Evolutionary conservation across 2,888 invertebrate species (phyloP).

Genomic region (Spodoptera exigua): DNA sequence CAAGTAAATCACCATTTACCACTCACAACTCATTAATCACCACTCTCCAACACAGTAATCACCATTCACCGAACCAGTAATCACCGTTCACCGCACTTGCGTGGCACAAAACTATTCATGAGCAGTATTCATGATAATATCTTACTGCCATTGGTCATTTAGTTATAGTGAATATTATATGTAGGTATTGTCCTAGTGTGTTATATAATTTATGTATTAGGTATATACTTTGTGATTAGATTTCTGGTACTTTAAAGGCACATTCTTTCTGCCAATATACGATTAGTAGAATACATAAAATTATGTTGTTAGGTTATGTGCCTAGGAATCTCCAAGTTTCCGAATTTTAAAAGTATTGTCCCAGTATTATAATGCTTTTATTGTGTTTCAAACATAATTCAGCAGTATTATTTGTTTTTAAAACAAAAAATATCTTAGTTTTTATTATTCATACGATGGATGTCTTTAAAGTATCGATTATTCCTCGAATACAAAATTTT

Average conservation of each 20-base stretch:
- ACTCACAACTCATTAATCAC: conserved; percentile 5
- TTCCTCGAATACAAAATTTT: conserved; percentile 1
- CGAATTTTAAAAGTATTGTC: neutral
- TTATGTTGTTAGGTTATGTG: too few relatives aligned
- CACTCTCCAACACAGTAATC: conserved; percentile 7
- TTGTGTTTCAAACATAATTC: neutral
- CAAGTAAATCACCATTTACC: conserved; percentile 61
- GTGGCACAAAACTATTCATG: conserved; percentile 51
- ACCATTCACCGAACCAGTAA: conserved; percentile 4
- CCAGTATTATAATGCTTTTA: neutral
- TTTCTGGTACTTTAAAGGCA: too few relatives aligned
- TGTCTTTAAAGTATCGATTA: neutral
- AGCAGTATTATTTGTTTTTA: neutral
- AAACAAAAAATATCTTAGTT: too few relatives aligned
- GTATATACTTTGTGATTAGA: too few relatives aligned
- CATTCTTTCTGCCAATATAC: too few relatives aligned
- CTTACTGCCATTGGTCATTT: neutral
- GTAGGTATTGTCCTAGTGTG: too few relatives aligned
- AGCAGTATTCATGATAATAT: conserved; percentile 19
- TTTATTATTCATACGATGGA: too few relatives aligned
- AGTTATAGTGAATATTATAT: conserved; percentile 7
- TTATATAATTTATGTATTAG: too few relatives aligned
- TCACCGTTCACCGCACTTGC: conserved; percentile 20
- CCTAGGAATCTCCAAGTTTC: too few relatives aligned
- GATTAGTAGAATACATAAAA: too few relatives aligned